Base-by-base conservation (phyloP, 2,113 vertebrate species). In the Steatornis caripensis region DNA sequence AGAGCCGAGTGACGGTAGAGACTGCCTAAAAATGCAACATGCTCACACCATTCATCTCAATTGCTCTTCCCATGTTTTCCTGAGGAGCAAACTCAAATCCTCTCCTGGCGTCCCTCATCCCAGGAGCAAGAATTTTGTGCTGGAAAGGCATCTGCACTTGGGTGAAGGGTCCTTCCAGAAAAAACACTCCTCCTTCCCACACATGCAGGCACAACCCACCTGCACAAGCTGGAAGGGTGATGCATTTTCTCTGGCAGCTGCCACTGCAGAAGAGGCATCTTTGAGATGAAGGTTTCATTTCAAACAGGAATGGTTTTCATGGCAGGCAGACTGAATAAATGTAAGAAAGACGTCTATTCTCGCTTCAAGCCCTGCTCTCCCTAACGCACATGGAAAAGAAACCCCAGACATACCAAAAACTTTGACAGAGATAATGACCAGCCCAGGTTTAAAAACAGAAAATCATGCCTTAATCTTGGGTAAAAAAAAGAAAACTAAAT, bases 231-330 rank as follows among this genome's bases (percentile, higher is more conserved):
- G 80, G 81, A 94, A 91, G 74, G 23, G 24, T 79, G 93, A 89
- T 71, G 65, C 65, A 39, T 91, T 95, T 93, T 92, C 81, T 69
- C 76, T 89, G 92, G 77, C 89, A 95, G 83, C 80, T 92, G 89
- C 86, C 86, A 92, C 57, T 4, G 4, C 77, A 94, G 72, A 95
- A 66, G 7, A 92, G 37, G 36, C 61, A 75, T 93, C 84, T 87
- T 91, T 61, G 85, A 94, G 92, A 94, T 86, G 93, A 83, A 72
- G 90, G 66, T 60, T 96, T 89, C 72, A 39, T 83, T 84, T 92
- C 91, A 79, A 91, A 87, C 46, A 74, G 70, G 48, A 89, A 69
- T 2, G 3, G 57, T 41, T 92, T 87, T 95, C 74, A 87, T 57
- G 84, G 95, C 89, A 92, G 60, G 85, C 92, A 84, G 30, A 79